These are phyloP conservation scores for Podarcis raffonei DNA, from an alignment of 2,113 vertebrate genomes.

Conservation along the genomic window DNA sequence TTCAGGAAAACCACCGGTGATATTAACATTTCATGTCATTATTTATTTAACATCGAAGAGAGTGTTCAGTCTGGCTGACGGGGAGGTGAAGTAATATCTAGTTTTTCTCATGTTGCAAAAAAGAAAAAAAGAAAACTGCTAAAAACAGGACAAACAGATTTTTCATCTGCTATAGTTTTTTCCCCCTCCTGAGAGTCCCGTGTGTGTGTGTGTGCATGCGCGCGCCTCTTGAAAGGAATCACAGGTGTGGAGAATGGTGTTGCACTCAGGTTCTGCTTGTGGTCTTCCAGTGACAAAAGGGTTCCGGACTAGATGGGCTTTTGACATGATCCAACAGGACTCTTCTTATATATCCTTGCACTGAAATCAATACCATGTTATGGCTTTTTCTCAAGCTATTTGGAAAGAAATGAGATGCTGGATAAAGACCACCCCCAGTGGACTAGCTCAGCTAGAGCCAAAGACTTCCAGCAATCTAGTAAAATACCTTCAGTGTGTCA, in stretches of 20 bases:
- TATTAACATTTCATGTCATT: slow-evolving; percentile 52
- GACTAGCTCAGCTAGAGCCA: background rate
- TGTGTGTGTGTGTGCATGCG: no score
- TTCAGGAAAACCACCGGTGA: slow-evolving; percentile 34
- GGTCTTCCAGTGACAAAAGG: no score
- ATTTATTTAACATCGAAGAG: slow-evolving; percentile 37
- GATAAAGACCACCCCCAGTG: background rate
- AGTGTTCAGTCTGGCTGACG: slow-evolving; percentile 16
- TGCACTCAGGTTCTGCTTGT: no score
- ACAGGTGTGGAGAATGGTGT: no score
- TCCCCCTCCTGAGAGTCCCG: no score
- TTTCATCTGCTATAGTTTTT: background rate
- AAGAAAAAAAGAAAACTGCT: slow-evolving; percentile 25
- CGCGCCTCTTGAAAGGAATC: no score
- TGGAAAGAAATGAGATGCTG: background rate
- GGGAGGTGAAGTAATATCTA: background rate
- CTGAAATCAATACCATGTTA: slow-evolving; percentile 40
- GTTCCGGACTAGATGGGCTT: no score
- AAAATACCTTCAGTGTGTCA: background rate
- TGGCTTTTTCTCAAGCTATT: slow-evolving; percentile 31
- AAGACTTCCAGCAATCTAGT: background rate
- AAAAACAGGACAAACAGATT: slow-evolving; percentile 35
- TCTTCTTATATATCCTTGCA: slow-evolving; percentile 10
- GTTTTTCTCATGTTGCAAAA: background rate
- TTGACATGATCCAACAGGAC: no score